Base-by-base conservation (phyloP, 2,113 vertebrate species). In the Oceanites oceanicus region DNA sequence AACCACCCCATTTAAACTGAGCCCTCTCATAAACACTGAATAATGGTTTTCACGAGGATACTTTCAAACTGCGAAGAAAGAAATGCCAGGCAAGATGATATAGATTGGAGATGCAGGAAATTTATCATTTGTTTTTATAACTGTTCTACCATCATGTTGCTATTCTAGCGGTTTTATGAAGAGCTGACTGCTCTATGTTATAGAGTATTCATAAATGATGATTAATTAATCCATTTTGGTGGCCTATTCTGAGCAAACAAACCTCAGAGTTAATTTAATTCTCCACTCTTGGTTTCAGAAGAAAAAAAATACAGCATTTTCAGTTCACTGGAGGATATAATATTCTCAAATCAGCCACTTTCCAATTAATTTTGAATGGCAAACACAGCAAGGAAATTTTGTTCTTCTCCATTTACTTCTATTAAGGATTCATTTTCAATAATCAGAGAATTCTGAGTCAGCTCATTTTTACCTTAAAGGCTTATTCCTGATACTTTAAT, bases 371-470 rank as follows among this genome's bases (percentile, higher is more conserved):
- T 97, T 92, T 94, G 81, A 96, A 92, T 55, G 85, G 88, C 2
- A 34, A 95, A 53, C 36, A 61, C 63, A 68, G 91, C 3, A 45
- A 76, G 72, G 49, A 71, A 88, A 78, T 97, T 96, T 82, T 92
- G 73, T 95, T 98, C 89, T 86, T 97, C 94, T 79, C 88, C 92
- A 91, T 97, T 98, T 97, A 72, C 80, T 93, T 96, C 85, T 83
- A 96, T 97, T 98, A 97, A 95, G 96, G 94, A 95, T 96, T 97
- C 92, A 94, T 98, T 97, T 97, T 95, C 74, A 90, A 91, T 96
- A 97, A 98, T 98, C 95, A 93, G 82, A 87, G 93, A 96, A 89
- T 94, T 97, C 92, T 96, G 94, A 92, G 88, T 97, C 97, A 97
- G 97, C 96, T 96, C 8, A 56, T 97, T 96, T 95, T 96, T 88